Evolutionary conservation across 2,888 invertebrate species (phyloP).

Genomic region (Leucophenga montana): DNA sequence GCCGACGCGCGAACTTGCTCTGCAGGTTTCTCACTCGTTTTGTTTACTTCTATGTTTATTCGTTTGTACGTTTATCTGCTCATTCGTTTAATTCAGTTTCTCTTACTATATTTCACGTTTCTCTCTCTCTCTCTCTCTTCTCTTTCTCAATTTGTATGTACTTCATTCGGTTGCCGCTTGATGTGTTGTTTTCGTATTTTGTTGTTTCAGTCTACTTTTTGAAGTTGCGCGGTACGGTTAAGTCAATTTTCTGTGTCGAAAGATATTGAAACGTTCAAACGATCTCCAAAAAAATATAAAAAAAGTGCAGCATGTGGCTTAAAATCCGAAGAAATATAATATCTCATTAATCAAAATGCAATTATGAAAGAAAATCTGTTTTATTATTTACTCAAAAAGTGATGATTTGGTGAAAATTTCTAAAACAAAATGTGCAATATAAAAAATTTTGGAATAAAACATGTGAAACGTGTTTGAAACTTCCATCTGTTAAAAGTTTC

Average conservation of each 20-base stretch:
- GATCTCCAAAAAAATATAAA: not conserved
- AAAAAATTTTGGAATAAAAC: not conserved
- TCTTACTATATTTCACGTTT: constrained; percentile 40
- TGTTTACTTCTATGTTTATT: constrained; percentile 18
- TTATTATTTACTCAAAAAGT: not conserved
- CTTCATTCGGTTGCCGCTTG: constrained; percentile 33
- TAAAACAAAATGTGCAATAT: too few species aligned
- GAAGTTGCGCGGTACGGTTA: constrained; percentile 52
- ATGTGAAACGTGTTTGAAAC: not conserved
- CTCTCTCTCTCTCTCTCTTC: constrained; percentile 27
- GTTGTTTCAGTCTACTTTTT: constrained; percentile 50
- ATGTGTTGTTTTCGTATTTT: constrained; percentile 11
- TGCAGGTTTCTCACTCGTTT: constrained; percentile 10
- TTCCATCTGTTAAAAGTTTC: too few species aligned
- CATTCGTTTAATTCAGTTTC: constrained; percentile 15
- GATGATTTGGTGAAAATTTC: not conserved
- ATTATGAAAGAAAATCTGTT: too few species aligned
- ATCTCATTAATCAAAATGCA: too few species aligned
- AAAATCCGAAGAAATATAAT: constrained; percentile 16
- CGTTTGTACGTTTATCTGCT: constrained; percentile 2
- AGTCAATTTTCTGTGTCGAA: constrained; percentile 43
- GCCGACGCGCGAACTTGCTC: not conserved
- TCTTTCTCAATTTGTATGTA: constrained; percentile 9
- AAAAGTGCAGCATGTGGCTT: constrained; percentile 24
- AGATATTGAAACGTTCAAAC: not conserved